Percentiles rank a stretch among this genome's conserved stretches.
These are phyloP conservation scores for Drymonia ruficornis DNA, from an alignment of 2,888 invertebrate genomes.

Conservation along the genomic window DNA sequence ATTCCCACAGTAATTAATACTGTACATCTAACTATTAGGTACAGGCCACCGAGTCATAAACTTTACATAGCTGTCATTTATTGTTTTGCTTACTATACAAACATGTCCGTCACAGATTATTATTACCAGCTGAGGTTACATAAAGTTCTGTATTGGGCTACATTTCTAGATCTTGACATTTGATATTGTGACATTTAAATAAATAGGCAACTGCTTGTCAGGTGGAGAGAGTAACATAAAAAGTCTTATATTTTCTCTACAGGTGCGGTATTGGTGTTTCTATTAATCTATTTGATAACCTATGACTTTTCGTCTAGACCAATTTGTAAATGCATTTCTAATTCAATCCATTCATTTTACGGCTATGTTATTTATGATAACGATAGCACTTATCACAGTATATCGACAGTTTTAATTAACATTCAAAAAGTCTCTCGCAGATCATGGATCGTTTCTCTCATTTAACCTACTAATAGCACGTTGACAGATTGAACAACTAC, in stretches of 20 bases:
- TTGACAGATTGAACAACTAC: conserved; percentile 63
- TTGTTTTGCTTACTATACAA: neutral
- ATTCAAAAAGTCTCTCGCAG: neutral
- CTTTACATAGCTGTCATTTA: neutral
- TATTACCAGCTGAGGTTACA: neutral
- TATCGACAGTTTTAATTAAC: neutral
- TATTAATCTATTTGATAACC: neutral
- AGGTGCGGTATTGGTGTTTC: neutral
- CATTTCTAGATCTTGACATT: neutral
- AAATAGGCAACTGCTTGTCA: neutral
- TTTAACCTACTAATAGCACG: conserved; percentile 39
- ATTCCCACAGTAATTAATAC: too few species aligned
- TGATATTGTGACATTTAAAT: neutral
- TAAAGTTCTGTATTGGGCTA: neutral
- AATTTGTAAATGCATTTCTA: neutral
- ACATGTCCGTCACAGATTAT: neutral
- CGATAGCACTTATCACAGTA: neutral
- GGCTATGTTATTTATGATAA: neutral
- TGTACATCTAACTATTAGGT: too few species aligned
- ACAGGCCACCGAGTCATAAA: neutral
- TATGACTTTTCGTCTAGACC: neutral
- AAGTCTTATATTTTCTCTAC: neutral
- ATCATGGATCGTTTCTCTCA: conserved; percentile 33
- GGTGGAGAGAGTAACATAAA: neutral
- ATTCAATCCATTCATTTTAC: neutral